Percentiles rank a stretch among this genome's conserved stretches.
Evolutionary conservation across 1,140 invertebrate genomes (phyloP).

Genomic region (Stegodyphus mimosarum): DNA sequence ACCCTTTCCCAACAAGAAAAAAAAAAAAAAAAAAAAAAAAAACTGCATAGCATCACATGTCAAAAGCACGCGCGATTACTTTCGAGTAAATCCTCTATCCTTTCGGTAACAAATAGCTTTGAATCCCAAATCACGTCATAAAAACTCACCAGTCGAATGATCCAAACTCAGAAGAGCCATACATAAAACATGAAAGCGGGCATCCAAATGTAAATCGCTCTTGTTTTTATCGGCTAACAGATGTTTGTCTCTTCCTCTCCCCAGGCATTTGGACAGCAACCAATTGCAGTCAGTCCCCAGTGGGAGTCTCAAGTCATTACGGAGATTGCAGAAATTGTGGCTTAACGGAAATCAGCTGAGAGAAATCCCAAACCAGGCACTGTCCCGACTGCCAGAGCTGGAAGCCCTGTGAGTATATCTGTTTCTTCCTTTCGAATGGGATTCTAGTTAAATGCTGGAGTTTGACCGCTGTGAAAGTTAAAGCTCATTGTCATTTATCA

Average conservation of each 20-base stretch:
- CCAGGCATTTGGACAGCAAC: conserved; percentile 57
- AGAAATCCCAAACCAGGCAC: conserved; percentile 27
- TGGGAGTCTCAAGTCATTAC: conserved; percentile 49
- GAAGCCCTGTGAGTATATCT: conserved; percentile 42
- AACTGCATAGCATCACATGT: no score
- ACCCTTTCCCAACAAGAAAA: no score
- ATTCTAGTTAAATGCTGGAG: no score
- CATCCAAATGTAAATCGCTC: background rate
- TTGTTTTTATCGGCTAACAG: background rate
- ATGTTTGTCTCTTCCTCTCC: conserved; percentile 5
- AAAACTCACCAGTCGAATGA: background rate
- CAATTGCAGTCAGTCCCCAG: conserved; percentile 26
- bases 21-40: no score
- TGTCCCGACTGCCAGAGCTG: conserved; percentile 48
- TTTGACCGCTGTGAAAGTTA: no score
- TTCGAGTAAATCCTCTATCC: no score
- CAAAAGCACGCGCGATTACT: no score
- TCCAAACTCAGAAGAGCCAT: background rate
- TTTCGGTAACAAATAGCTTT: no score
- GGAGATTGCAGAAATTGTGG: conserved; percentile 55
- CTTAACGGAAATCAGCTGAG: conserved; percentile 55
- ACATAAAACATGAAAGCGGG: conserved; percentile 35
- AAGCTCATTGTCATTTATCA: no score
- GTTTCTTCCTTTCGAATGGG: no score
- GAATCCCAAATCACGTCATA: conserved; percentile 11